Base-by-base conservation (phyloP, 2,797 vertebrate species). In the Sciaenops ocellatus region DNA sequence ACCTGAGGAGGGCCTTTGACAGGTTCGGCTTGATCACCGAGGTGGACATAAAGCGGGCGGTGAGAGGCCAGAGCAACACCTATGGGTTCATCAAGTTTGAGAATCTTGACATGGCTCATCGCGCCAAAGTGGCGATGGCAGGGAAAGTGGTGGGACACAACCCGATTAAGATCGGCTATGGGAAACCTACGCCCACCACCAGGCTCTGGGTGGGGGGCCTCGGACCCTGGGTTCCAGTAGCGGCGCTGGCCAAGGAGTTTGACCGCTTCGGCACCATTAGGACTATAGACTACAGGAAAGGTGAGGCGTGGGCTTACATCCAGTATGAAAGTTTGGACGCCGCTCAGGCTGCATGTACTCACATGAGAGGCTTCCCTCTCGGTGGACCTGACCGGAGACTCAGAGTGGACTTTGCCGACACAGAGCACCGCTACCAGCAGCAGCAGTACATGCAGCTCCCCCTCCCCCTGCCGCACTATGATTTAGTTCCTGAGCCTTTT, bases 51-150 rank as follows among this genome's bases (percentile, higher is more conserved):
- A 99, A 99, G 88, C 93, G 97, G 50, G 94, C 97, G 0, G 92
- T 90, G n/a, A 95, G 96, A 0, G 98, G 97, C 41, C 98, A 98
- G 90, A 96, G 88, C 86, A 97, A 95, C 90, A 99, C 98, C 0
- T 99, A 98, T 5, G 98, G 98, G 7, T 99, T 99, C 87, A 96
- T 99, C 30, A 99, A 99, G 79, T 99, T 98, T 90, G 98, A 99
- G 87, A 99, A 99, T 50, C 93, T 99, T 57, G 98, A 99, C 92
- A 98, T 99, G 98, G 98, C 98, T 1, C 98, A 99, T 76, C 93
- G 97, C 24, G 98, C 98, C 77, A 99, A 99, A 86, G 44, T 99
- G 16, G 97, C 97, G 18, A 99, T 99, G 98, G 96, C 98, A 0
- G 98, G 98, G 30, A 99, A 99, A 87, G 93, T 98, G 79, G 95